Conservation (phyloP, 2,888 invertebrate genomes). For the Drosophila fungiperda region DNA sequence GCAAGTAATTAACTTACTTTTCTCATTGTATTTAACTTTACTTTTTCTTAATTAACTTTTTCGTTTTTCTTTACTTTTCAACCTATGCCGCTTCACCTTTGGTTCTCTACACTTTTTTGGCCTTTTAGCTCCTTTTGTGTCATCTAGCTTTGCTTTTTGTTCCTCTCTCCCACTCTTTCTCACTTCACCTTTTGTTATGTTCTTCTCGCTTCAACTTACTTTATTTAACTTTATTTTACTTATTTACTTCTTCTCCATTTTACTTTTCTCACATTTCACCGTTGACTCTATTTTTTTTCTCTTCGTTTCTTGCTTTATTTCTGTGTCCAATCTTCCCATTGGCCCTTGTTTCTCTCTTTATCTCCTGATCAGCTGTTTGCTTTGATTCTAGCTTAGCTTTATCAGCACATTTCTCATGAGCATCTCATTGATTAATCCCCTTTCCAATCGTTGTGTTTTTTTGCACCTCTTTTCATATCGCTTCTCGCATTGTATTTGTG, state of each 20-base stretch:
- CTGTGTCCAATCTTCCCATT: background rate
- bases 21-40: background rate
- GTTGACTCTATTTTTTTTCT: background rate
- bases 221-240: background rate
- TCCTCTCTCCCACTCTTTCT: background rate
- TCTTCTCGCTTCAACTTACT: background rate
- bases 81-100: background rate
- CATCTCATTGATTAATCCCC: background rate
- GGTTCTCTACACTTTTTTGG: background rate
- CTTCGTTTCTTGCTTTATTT: background rate
- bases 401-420: background rate
- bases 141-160: background rate
- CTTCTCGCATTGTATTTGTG: background rate
- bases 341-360: slow-evolving; percentile 1
- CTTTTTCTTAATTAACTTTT: background rate
- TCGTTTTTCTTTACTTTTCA: background rate
- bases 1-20: background rate
- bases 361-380: background rate
- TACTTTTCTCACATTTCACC: background rate
- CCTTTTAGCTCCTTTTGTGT: background rate
- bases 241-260: background rate
- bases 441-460: background rate
- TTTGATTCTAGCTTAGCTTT: background rate
- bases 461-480: background rate
- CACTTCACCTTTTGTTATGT: background rate